phyloP scores from a whole-genome alignment of 2,888 invertebrate genomes.

The Cantharis nigra region DNA sequence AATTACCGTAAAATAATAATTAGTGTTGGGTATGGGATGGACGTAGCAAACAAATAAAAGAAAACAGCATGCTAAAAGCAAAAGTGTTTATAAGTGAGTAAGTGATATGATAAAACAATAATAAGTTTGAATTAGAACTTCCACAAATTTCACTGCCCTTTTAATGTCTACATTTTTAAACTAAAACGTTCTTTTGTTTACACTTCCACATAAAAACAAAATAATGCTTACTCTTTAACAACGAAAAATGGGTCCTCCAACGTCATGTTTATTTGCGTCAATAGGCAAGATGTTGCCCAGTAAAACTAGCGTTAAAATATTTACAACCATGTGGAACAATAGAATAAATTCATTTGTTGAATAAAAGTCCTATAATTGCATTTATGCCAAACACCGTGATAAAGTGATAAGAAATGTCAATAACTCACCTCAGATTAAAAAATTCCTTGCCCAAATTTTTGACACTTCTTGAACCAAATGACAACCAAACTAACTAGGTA shows the following conservation, averaged over 20 bases:
- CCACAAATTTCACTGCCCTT: neutral
- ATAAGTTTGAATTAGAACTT: neutral
- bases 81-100: neutral
- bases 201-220: constrained; percentile 3
- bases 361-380: constrained; percentile 18
- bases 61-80: neutral
- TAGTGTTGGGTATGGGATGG: neutral
- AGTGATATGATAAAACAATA: neutral
- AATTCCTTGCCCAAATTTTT: neutral
- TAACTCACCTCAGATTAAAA: constrained; percentile 27
- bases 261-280: constrained; percentile 79
- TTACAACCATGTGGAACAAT: constrained; percentile 44
- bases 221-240: constrained; percentile 90
- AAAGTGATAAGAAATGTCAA: constrained; percentile 30
- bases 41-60: neutral
- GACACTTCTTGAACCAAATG: neutral
- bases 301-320: constrained; percentile 37
- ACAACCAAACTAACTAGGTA: neutral
- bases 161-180: neutral
- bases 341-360: constrained; percentile 23
- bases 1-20: neutral
- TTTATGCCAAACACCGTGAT: constrained; percentile 26
- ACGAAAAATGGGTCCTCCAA: constrained; percentile 98
- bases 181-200: neutral
- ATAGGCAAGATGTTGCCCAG: constrained; percentile 43